Evolutionary conservation across 2,888 invertebrate genomes (phyloP).

Genomic region (Tipula helvola): DNA sequence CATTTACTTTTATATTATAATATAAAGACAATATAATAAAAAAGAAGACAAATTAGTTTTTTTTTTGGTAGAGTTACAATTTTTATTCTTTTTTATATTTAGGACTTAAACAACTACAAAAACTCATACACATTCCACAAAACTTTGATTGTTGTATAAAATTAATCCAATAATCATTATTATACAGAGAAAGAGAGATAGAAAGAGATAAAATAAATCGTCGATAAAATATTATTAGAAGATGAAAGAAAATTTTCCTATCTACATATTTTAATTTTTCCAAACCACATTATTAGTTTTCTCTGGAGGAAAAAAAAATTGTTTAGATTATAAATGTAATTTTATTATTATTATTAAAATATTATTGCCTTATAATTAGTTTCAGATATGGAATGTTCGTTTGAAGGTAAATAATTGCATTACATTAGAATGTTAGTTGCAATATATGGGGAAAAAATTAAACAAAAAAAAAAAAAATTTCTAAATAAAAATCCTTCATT

Average conservation of each 20-base stretch:
- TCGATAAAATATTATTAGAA: neutral
- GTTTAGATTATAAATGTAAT: neutral
- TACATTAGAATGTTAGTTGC: neutral
- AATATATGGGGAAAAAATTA: neutral
- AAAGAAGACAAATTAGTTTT: neutral
- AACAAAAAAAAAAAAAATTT: neutral
- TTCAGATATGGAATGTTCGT: neutral
- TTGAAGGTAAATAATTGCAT: neutral
- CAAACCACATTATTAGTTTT: neutral
- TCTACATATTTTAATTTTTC: neutral
- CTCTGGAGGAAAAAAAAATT: neutral
- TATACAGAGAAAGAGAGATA: neutral
- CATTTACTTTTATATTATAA: neutral
- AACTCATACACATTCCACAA: neutral
- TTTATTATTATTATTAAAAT: neutral
- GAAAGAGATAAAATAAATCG: neutral
- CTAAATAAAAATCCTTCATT: too few species aligned
- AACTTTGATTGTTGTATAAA: neutral
- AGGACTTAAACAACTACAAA: neutral
- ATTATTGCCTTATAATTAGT: neutral
- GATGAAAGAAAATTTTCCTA: neutral
- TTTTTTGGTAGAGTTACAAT: neutral
- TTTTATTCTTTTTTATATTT: neutral
- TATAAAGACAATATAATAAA: neutral
- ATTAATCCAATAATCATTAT: neutral